phyloP scores from a whole-genome alignment of 2,113 vertebrate species.

The Shinisaurus crocodilurus region DNA sequence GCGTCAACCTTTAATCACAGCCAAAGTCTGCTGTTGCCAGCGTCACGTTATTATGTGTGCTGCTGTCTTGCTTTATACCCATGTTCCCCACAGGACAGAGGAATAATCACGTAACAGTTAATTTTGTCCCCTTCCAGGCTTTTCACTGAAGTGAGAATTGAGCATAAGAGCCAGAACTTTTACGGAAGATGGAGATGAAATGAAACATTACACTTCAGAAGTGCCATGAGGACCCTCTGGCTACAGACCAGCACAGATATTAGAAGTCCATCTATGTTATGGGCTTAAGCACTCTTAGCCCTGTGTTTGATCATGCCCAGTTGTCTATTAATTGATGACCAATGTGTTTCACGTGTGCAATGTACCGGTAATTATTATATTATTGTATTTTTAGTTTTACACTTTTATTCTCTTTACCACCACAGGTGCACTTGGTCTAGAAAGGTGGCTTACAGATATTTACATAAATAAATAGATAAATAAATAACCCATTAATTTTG shows the following conservation, averaged over 20 bases:
- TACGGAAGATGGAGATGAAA: conserved; percentile 42
- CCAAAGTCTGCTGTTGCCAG: neutral
- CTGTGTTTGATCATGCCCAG: neutral
- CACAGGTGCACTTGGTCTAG: neutral
- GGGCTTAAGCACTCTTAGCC: neutral
- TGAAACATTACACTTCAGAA: conserved; percentile 37
- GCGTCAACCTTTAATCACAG: conserved; percentile 8
- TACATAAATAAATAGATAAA: neutral
- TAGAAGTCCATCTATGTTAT: neutral
- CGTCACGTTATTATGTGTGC: neutral
- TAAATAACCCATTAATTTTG: neutral
- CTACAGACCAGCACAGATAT: neutral
- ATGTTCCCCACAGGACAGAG: conserved; percentile 1
- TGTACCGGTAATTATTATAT: neutral
- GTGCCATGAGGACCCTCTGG: neutral
- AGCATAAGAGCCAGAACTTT: conserved; percentile 6
- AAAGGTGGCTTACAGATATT: neutral
- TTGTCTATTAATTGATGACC: neutral
- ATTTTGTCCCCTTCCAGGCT: conserved; percentile 3
- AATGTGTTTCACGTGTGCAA: neutral
- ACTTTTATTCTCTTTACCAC: neutral
- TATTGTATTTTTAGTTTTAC: neutral
- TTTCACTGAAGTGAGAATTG: neutral
- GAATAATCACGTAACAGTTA: conserved; percentile 1
- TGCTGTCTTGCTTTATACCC: neutral